These are phyloP conservation scores for Dreissena rostriformis DNA, from an alignment of 1,140 invertebrate species.

Conservation along the genomic window DNA sequence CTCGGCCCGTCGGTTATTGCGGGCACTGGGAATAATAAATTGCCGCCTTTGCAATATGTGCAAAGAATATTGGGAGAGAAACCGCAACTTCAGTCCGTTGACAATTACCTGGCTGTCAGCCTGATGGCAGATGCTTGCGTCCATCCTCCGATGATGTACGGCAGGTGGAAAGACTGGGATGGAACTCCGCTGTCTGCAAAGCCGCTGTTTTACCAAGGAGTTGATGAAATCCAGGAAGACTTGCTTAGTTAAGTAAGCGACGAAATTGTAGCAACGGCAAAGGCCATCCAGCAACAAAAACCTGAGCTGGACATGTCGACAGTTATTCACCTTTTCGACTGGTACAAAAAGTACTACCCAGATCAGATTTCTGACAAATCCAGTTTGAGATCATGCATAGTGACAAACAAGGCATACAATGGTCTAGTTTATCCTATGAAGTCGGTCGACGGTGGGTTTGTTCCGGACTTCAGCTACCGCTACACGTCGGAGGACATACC, in stretches of 20 bases:
- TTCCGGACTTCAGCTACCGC: conserved; percentile 70
- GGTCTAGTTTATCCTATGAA: conserved; percentile 71
- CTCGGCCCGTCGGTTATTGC: conserved; percentile 57
- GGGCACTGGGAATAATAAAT: conserved; percentile 50
- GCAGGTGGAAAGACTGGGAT: conserved; percentile 63
- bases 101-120: conserved; percentile 66
- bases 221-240: conserved; percentile 61
- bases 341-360: conserved; percentile 62
- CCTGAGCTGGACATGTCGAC: conserved; percentile 59
- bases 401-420: conserved; percentile 69
- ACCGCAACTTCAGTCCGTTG: conserved; percentile 52
- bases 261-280: conserved; percentile 61
- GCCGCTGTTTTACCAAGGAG: conserved; percentile 72
- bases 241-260: conserved; percentile 62
- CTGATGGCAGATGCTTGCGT: conserved; percentile 65
- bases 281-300: conserved; percentile 53
- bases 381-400: conserved; percentile 57
- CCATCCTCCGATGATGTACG: conserved; percentile 70
- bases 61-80: conserved; percentile 64
- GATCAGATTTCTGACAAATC: conserved; percentile 63
- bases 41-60: conserved; percentile 50
- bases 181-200: conserved; percentile 49
- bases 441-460: conserved; percentile 57
- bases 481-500: conserved; percentile 72
- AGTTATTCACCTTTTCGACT: conserved; percentile 67